A percentile compares a stretch with the other conserved stretches of the same genome.
These are phyloP conservation scores for Synodontis membranacea DNA, from an alignment of 2,113 vertebrate species.

Conservation along the genomic window DNA sequence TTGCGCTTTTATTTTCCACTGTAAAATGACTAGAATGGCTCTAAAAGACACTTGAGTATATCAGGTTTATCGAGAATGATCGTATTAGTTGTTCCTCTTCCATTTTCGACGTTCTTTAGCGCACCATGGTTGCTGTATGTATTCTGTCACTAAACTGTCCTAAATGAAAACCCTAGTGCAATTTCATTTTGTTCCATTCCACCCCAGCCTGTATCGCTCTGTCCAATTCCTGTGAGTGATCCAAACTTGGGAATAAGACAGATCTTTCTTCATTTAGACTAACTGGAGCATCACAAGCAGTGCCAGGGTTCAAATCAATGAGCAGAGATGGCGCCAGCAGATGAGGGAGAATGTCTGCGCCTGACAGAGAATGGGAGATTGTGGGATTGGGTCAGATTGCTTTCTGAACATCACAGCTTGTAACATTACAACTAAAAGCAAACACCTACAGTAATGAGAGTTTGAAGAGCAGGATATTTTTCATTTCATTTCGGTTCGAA, in stretches of 20 bases:
- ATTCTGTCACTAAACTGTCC: slow-evolving; percentile 15
- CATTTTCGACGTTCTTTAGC: not conserved
- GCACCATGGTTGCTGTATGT: not conserved
- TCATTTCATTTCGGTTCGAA: not conserved
- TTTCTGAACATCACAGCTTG: not conserved
- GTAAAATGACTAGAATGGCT: not conserved
- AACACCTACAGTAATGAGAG: not conserved
- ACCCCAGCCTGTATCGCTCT: slow-evolving; percentile 27
- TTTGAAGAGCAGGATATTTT: slow-evolving; percentile 5
- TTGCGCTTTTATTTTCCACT: not conserved
- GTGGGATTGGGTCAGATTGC: slow-evolving; percentile 1
- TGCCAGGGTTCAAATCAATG: slow-evolving; percentile 60
- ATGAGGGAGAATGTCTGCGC: slow-evolving; percentile 51
- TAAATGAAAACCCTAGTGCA: slow-evolving; percentile 30
- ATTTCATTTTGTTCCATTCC: slow-evolving; percentile 45
- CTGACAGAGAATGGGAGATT: slow-evolving; percentile 44
- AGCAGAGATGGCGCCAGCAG: slow-evolving; percentile 29
- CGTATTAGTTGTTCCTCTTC: not conserved
- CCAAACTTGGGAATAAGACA: slow-evolving; percentile 52
- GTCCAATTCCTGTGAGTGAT: slow-evolving; percentile 23
- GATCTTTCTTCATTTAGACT: slow-evolving; percentile 55
- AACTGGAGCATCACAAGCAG: slow-evolving; percentile 56
- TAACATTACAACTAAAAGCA: not conserved
- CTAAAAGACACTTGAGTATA: not conserved
- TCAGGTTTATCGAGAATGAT: slow-evolving; percentile 7